Evolutionary conservation across 2,113 vertebrate species (phyloP).

Genomic region (Aldabrachelys gigantea): DNA sequence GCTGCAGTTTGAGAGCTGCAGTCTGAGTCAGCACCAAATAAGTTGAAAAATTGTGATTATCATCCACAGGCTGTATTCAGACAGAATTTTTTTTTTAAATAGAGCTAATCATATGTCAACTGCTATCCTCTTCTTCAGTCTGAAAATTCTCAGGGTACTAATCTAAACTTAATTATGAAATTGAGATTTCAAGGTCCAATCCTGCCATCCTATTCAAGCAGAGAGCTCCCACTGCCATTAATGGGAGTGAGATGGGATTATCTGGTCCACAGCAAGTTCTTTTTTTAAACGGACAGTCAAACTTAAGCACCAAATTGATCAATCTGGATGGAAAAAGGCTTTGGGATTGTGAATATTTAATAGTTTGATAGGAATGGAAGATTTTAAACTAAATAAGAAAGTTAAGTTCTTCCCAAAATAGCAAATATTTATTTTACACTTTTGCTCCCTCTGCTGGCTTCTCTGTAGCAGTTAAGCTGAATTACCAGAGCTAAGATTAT

Average conservation of each 20-base stretch:
- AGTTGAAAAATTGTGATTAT: background rate
- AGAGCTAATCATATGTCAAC: background rate
- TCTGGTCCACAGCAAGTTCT: background rate
- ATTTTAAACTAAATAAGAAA: background rate
- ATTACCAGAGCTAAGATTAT: background rate
- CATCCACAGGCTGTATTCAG: background rate
- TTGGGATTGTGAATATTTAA: background rate
- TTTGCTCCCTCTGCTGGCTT: constrained; percentile 61
- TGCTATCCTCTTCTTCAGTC: background rate
- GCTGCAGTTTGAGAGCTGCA: background rate
- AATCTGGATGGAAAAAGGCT: background rate
- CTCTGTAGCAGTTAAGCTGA: background rate
- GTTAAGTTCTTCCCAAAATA: background rate
- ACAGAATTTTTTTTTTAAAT: background rate
- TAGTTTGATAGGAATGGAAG: background rate
- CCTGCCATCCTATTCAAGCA: rapidly evolving
- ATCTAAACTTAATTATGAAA: background rate
- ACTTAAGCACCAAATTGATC: background rate
- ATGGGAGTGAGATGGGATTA: background rate
- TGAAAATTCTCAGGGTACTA: background rate
- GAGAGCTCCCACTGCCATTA: background rate
- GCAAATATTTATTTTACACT: background rate
- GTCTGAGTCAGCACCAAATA: rapidly evolving
- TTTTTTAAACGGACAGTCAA: background rate
- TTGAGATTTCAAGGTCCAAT: background rate